phyloP scores from a whole-genome alignment of 2,113 vertebrate genomes.

The Pituophis catenifer region DNA sequence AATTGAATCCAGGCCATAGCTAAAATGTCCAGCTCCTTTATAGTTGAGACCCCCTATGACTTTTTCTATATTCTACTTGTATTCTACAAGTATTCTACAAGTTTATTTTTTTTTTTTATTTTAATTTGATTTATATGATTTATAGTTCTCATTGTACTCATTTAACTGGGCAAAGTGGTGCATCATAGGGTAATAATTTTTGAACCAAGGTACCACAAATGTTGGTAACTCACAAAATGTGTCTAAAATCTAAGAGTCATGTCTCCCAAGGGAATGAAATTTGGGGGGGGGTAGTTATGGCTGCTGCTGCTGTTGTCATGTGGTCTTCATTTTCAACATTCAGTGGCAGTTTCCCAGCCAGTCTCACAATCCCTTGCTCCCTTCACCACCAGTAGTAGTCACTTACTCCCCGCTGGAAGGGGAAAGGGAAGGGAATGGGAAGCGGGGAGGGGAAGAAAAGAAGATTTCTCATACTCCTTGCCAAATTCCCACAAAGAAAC shows the following conservation, averaged over 20 bases:
- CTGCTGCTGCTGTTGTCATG: not conserved
- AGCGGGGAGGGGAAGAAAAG: too few relatives aligned
- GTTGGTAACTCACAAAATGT: too few relatives aligned
- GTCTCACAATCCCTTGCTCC: not conserved
- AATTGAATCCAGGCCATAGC: conserved; percentile 77
- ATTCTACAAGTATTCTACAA: too few relatives aligned
- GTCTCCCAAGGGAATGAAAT: not conserved
- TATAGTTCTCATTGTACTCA: too few relatives aligned
- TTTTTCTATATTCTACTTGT: conserved; percentile 36
- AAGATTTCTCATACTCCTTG: not conserved
- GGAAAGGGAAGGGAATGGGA: too few relatives aligned
- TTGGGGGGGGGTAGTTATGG: not conserved
- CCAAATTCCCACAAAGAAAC: not conserved
- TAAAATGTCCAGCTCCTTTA: conserved; percentile 75
- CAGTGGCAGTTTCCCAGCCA: not conserved
- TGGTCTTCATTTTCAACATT: not conserved
- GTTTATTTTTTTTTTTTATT: too few relatives aligned
- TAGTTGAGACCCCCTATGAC: conserved; percentile 68
- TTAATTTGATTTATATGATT: too few relatives aligned
- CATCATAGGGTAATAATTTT: too few relatives aligned
- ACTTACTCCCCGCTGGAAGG: not conserved
- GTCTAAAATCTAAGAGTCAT: too few relatives aligned
- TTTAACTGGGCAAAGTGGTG: too few relatives aligned
- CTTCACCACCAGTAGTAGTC: not conserved
- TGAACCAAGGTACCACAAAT: too few relatives aligned